A percentile compares a stretch with the other conserved stretches of the same genome.
phyloP scores from a whole-genome alignment of 2,113 vertebrate species.

The Anoplopoma fimbria region DNA sequence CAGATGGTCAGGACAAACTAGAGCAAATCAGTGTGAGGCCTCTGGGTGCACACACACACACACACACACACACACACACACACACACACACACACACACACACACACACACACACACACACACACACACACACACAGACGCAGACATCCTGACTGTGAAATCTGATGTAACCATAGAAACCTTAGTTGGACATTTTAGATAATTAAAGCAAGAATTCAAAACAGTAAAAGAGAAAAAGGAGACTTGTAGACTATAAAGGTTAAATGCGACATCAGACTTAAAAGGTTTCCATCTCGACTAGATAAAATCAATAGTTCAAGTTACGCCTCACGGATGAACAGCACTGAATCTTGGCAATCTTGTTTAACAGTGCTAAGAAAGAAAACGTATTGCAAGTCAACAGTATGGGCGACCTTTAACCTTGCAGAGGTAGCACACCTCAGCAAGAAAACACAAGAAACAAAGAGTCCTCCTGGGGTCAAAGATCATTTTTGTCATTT shows the following conservation, averaged over 20 bases:
- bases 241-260: not conserved
- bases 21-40: constrained; percentile 2
- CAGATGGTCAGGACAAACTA: constrained; percentile 27
- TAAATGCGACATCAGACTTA: not conserved
- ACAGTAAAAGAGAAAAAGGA: not conserved
- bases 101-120: no score
- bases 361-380: no score
- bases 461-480: no score
- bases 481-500: not conserved
- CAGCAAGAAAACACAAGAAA: not conserved
- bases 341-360: not conserved
- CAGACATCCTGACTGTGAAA: not conserved
- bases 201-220: not conserved
- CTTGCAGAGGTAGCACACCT: no score
- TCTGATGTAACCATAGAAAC: not conserved
- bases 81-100: not conserved
- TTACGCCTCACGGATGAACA: not conserved
- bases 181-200: not conserved
- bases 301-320: not conserved
- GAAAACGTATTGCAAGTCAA: no score
- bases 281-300: not conserved
- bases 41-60: not conserved
- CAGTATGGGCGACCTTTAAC: not conserved
- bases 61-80: not conserved
- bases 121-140: no score